Percentiles rank a stretch among this genome's conserved stretches.
Conservation (phyloP, 2,888 invertebrate genomes). For the Biston betularia region DNA sequence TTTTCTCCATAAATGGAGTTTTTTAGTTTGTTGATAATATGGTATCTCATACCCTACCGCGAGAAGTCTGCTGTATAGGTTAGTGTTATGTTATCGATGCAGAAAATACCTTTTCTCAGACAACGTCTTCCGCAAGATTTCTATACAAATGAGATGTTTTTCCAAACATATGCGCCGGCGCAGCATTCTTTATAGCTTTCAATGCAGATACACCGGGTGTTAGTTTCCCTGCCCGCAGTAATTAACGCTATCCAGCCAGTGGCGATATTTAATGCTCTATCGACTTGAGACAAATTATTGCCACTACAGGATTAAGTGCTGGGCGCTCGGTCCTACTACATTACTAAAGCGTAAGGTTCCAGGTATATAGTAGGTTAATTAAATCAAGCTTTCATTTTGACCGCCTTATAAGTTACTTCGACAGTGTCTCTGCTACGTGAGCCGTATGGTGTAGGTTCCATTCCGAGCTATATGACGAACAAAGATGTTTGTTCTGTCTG, state of each 20-base stretch:
- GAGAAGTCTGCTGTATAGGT: too few relatives aligned
- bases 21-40: too few relatives aligned
- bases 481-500: too few relatives aligned
- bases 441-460: too few relatives aligned
- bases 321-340: not conserved
- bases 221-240: constrained; percentile 16
- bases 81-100: too few relatives aligned
- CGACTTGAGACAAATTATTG: constrained; percentile 19
- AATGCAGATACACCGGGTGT: constrained; percentile 23
- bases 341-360: constrained; percentile 5
- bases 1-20: too few relatives aligned
- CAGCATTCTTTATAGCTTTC: constrained; percentile 22
- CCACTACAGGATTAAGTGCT: constrained; percentile 18
- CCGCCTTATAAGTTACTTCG: too few relatives aligned
- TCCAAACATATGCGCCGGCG: constrained; percentile 24
- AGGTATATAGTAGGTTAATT: not conserved
- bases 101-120: too few relatives aligned
- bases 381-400: not conserved
- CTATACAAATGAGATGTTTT: constrained; percentile 26
- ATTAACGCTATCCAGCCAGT: constrained; percentile 29
- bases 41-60: too few relatives aligned
- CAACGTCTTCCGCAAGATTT: not conserved
- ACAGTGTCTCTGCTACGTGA: not conserved
- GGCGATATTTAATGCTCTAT: constrained; percentile 22
- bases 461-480: too few relatives aligned